Conservation (phyloP, 2,797 vertebrate species). For the Apogon talboti region DNA sequence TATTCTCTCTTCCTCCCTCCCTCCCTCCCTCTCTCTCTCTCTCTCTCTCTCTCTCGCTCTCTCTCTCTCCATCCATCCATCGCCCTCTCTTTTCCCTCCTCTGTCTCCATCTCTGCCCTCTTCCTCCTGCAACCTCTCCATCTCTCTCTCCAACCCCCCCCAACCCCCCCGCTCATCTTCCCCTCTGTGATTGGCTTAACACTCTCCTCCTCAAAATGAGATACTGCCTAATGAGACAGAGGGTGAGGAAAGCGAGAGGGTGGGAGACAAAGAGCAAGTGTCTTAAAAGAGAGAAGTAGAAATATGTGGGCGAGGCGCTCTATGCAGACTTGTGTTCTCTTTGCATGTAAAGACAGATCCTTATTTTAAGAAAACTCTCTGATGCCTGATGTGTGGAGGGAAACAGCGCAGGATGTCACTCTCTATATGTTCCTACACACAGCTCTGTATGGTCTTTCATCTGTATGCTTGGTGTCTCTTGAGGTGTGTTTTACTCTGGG, state of each 20-base stretch:
- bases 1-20: conserved; percentile 66
- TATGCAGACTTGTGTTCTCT: conserved; percentile 68
- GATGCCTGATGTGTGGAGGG: conserved; percentile 58
- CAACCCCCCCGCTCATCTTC: conserved; percentile 48
- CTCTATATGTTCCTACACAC: conserved; percentile 10
- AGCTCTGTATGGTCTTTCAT: conserved; percentile 1
- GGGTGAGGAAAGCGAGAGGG: conserved; percentile 62
- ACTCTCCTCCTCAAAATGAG: conserved; percentile 78
- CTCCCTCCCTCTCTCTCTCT: conserved; percentile 47
- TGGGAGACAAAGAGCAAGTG: conserved; percentile 76
- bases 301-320: conserved; percentile 77
- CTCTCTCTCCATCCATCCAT: conserved; percentile 45
- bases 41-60: conserved; percentile 51
- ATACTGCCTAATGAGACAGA: conserved; percentile 78
- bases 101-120: conserved; percentile 63
- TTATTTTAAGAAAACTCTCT: conserved; percentile 40
- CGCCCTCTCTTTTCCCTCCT: conserved; percentile 48
- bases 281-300: conserved; percentile 68
- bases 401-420: conserved; percentile 16
- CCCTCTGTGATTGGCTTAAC: conserved; percentile 78
- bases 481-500: neutral
- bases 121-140: conserved; percentile 61
- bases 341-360: conserved; percentile 58
- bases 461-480: conserved; percentile 3
- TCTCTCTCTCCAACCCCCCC: conserved; percentile 65